phyloP scores from a whole-genome alignment of 2,797 vertebrate genomes.

The Distichodus sexfasciatus region DNA sequence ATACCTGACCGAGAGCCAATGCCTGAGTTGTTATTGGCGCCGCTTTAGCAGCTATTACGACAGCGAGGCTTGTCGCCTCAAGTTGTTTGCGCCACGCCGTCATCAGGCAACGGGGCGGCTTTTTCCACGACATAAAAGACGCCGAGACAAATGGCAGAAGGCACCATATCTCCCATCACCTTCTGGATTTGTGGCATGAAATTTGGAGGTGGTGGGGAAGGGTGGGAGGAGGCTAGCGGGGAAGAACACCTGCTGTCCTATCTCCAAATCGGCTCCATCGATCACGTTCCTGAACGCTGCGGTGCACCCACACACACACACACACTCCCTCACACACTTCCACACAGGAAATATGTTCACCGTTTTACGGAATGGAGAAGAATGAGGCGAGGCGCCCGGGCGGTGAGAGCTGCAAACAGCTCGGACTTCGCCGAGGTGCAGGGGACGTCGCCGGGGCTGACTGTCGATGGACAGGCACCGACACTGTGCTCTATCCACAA shows the following conservation, averaged over 20 bases:
- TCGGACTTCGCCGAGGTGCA: constrained; percentile 61
- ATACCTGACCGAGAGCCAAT: too few relatives aligned
- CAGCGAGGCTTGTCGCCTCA: too few relatives aligned
- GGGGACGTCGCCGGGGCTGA: constrained; percentile 54
- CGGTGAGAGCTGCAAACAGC: neutral
- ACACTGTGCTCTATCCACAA: constrained; percentile 40
- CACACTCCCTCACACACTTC: constrained; percentile 59
- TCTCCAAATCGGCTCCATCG: constrained; percentile 33
- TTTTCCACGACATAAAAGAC: constrained; percentile 14
- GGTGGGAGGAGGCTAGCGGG: constrained; percentile 17
- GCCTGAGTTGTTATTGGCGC: too few relatives aligned
- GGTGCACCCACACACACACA: constrained; percentile 46
- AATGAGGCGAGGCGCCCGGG: constrained; percentile 7
- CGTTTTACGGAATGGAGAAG: constrained; percentile 24
- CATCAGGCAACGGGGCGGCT: neutral
- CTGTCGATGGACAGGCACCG: constrained; percentile 49
- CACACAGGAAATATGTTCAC: constrained; percentile 19
- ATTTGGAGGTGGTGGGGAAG: too few relatives aligned
- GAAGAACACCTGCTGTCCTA: constrained; percentile 39
- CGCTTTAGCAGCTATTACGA: too few relatives aligned
- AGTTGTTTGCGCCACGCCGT: too few relatives aligned
- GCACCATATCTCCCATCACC: constrained; percentile 23
- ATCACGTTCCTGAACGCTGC: constrained; percentile 35
- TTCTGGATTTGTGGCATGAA: constrained; percentile 32
- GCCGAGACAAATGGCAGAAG: constrained; percentile 25